Percentiles rank a stretch among this genome's conserved stretches.
These are phyloP conservation scores for Eriosoma lanigerum DNA, from an alignment of 1,140 invertebrate genomes.

Conservation along the genomic window DNA sequence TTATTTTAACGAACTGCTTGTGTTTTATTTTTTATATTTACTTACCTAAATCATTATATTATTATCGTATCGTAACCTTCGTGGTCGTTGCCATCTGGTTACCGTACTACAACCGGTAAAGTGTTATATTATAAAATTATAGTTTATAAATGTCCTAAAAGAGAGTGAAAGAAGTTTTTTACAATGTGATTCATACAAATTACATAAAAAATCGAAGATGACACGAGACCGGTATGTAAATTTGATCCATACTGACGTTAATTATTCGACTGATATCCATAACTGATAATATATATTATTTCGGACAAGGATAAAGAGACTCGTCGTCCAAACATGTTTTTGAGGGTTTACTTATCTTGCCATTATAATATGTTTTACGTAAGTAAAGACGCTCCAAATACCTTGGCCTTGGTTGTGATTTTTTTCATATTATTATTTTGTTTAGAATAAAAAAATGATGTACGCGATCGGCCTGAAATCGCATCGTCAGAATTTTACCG, in stretches of 20 bases:
- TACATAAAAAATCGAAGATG: conserved; percentile 22
- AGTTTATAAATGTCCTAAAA: not conserved
- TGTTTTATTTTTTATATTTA: no score
- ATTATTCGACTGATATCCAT: not conserved
- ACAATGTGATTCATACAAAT: not conserved
- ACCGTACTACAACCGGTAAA: no score
- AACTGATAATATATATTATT: not conserved
- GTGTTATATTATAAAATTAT: no score
- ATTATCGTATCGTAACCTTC: no score
- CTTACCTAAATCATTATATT: no score
- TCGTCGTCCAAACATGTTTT: not conserved
- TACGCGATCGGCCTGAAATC: no score
- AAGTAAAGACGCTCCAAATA: not conserved
- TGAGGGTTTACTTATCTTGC: not conserved
- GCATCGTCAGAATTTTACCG: no score
- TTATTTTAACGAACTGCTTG: no score
- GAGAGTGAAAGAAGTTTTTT: not conserved
- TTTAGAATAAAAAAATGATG: no score
- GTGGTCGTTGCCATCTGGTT: no score
- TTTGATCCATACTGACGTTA: not conserved
- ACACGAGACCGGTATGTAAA: conserved; percentile 24
- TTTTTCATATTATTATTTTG: no score
- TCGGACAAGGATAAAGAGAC: conserved; percentile 34
- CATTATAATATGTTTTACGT: not conserved
- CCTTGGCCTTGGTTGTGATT: not conserved